Conservation (phyloP, 2,113 vertebrate genomes). For the Mormyrus lacerda region DNA sequence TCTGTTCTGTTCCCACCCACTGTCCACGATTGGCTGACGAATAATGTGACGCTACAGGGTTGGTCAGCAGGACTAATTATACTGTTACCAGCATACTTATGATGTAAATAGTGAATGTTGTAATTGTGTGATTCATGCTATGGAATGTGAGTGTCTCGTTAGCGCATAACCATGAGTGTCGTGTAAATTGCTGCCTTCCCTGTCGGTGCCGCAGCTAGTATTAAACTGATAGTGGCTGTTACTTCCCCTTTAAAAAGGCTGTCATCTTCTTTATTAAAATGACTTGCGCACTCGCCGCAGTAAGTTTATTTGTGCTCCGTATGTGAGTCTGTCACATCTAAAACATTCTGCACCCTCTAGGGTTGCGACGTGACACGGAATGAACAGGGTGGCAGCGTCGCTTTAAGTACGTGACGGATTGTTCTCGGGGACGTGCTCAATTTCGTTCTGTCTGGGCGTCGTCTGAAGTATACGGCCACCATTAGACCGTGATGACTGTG, state of each 20-base stretch:
- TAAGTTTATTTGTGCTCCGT: background rate
- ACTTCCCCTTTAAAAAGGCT: background rate
- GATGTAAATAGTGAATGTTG: background rate
- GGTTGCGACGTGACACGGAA: background rate
- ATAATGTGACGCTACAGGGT: background rate
- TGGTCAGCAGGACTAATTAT: background rate
- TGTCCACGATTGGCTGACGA: background rate
- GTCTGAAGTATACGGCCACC: background rate
- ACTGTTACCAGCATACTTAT: background rate
- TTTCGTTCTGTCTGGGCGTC: background rate
- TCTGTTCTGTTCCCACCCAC: background rate
- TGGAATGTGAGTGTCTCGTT: background rate
- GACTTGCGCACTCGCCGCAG: background rate
- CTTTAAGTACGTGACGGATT: background rate
- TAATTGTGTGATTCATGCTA: background rate
- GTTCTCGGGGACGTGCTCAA: background rate
- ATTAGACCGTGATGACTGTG: background rate
- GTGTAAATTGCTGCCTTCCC: background rate
- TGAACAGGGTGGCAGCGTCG: background rate
- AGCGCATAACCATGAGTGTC: background rate
- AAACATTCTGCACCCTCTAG: background rate
- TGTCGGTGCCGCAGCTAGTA: background rate
- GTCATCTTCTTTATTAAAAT: background rate
- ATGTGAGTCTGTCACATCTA: background rate
- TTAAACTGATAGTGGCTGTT: background rate